A percentile compares a stretch with the other conserved stretches of the same genome.
phyloP scores from a whole-genome alignment of 2,888 invertebrate species.

The Tinea trinotella region DNA sequence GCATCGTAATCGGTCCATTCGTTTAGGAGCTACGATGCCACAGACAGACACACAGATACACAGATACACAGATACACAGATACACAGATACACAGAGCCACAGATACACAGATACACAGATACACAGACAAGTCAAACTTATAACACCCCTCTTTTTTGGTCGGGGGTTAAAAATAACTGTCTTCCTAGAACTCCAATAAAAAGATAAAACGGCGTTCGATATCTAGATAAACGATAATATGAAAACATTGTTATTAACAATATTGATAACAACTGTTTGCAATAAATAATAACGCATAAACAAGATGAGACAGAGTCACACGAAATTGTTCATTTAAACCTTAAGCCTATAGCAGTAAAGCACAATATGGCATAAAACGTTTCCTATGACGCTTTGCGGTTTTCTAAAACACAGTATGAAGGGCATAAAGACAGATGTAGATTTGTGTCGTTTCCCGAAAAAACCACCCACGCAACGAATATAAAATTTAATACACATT shows the following conservation, averaged over 20 bases:
- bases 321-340: neutral
- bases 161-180: no score
- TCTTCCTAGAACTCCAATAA: no score
- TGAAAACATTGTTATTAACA: neutral
- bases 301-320: neutral
- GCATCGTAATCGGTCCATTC: no score
- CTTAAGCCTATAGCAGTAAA: neutral
- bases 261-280: conserved; percentile 12
- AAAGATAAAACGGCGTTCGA: neutral
- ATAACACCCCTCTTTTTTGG: no score
- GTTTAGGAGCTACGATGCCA: no score
- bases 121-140: no score
- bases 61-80: no score
- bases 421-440: neutral
- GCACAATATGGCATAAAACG: neutral
- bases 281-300: conserved; percentile 1
- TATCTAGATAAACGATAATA: neutral
- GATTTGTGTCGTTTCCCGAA: conserved; percentile 2
- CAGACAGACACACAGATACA: no score
- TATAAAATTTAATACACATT: neutral
- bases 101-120: no score
- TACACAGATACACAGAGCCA: no score
- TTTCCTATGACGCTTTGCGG: neutral
- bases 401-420: neutral
- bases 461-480: neutral